Conservation (phyloP, 2,113 vertebrate genomes). For the Isurus oxyrinchus region DNA sequence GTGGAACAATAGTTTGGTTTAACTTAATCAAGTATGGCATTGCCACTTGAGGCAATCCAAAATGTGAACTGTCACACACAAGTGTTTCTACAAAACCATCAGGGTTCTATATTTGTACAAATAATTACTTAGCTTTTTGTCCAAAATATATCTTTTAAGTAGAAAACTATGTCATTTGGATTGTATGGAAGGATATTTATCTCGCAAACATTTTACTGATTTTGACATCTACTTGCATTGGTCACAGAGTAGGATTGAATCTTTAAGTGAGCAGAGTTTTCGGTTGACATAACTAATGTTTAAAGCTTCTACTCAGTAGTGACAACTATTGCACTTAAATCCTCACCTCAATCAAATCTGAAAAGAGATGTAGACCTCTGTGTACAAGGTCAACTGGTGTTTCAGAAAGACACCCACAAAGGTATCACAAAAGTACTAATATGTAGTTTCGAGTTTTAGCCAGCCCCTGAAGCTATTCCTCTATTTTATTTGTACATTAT, state of each 20-base stretch:
- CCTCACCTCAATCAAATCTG: constrained; percentile 26
- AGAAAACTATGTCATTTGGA: background rate
- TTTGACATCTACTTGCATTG: constrained; percentile 16
- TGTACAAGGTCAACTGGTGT: constrained; percentile 34
- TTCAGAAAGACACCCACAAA: constrained; percentile 34
- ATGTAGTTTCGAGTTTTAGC: constrained; percentile 6
- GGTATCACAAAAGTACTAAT: constrained; percentile 34
- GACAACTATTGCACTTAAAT: constrained; percentile 30
- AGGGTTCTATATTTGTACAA: background rate
- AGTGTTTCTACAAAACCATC: background rate
- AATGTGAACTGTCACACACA: background rate
- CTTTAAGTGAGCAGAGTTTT: constrained; percentile 16
- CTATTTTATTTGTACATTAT: constrained; percentile 27
- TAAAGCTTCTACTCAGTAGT: constrained; percentile 21
- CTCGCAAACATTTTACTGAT: constrained; percentile 4
- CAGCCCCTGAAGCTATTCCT: constrained; percentile 28
- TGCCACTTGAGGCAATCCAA: background rate
- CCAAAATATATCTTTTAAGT: background rate
- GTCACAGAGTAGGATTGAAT: background rate
- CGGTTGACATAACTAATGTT: background rate
- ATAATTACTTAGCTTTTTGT: background rate
- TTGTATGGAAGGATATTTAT: background rate
- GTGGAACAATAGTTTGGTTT: background rate
- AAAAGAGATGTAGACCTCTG: constrained; percentile 34
- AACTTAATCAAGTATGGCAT: background rate